Evolutionary conservation across 2,113 vertebrate species (phyloP), one percentile per base, ranked within the genome.

Genomic region (Halichoeres trimaculatus): DNA sequence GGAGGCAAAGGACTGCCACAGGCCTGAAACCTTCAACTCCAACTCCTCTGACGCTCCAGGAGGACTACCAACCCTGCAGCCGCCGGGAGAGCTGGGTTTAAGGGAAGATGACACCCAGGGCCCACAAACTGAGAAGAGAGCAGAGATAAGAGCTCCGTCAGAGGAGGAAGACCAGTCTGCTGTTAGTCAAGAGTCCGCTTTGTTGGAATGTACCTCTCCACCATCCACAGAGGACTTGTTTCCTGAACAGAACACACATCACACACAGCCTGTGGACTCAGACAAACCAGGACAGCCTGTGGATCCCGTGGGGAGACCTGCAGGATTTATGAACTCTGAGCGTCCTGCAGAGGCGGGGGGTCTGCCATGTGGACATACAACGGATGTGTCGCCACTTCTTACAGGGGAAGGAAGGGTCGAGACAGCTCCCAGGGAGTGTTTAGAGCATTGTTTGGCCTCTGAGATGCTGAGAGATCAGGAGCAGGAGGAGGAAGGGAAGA

Each of bases 381-480:
- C 51, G 48, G 73, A 85, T 79, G 60, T 71, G 55, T 54, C 67
- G 45, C 54, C 50, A 16, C 61, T 62, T 71, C 24, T 68, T 35
- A 55, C 38, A 68, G 10, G 2, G 77, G 82, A 87, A 81, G 82
- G 82, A 85, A 79, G 48, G 16, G 3, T 64, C 10, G 74, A 59
- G 58, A 59, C 59, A 35, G 57, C 65, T 48, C 36, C 0, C 0
- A 30, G 47, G 54, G 80, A 30, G 54, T 17, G 26, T 57, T 53
- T 55, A 11, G 67, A 50, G 48, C 70, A 83, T 79, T 83, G 80
- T 85, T 76, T 63, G 26, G 26, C 40, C 47, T 34, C 35, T 13
- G 71, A 67, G 71, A 75, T 58, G 52, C 52, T 45, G 20, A 59
- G 51, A 68, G 78, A 74, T 64, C 40, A 24, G 60, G 60, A 19